phyloP scores from a whole-genome alignment of 1,140 invertebrate genomes.

The Palaemon carinicauda region DNA sequence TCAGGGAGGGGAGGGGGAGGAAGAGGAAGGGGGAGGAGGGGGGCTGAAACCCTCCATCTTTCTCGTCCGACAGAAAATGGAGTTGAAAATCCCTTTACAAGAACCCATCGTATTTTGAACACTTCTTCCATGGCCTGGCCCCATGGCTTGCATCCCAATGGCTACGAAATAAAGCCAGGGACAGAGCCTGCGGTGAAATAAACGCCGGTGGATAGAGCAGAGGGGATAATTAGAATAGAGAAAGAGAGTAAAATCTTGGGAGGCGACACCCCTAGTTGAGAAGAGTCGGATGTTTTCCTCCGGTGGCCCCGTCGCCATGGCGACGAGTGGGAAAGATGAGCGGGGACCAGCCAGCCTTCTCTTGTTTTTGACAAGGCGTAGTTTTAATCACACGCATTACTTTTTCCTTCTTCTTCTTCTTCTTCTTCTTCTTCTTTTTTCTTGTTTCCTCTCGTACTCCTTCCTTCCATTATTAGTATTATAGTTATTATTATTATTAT shows the following conservation, averaged over 20 bases:
- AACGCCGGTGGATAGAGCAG: too few relatives aligned
- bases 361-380: conserved; percentile 54
- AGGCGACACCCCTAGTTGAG: conserved; percentile 44
- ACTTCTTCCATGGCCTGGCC: not conserved
- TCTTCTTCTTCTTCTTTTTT: not conserved
- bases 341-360: conserved; percentile 43
- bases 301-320: conserved; percentile 42
- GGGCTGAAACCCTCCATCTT: conserved; percentile 44
- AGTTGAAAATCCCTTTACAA: conserved; percentile 53
- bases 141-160: not conserved
- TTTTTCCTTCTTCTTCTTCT: not conserved
- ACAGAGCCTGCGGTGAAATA: not conserved
- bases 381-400: conserved; percentile 44
- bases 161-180: conserved; percentile 25
- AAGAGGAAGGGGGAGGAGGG: not conserved
- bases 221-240: not conserved
- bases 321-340: conserved; percentile 49
- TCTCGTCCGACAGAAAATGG: conserved; percentile 47
- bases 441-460: too few relatives aligned
- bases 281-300: conserved; percentile 43
- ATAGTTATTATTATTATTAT: too few relatives aligned
- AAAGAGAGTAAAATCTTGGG: conserved; percentile 43
- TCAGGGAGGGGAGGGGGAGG: not conserved
- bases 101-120: not conserved
- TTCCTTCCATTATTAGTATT: too few relatives aligned